A percentile compares a stretch with the other conserved stretches of the same genome.
phyloP scores from a whole-genome alignment of 2,888 invertebrate genomes.

The Thalpophila matura region DNA sequence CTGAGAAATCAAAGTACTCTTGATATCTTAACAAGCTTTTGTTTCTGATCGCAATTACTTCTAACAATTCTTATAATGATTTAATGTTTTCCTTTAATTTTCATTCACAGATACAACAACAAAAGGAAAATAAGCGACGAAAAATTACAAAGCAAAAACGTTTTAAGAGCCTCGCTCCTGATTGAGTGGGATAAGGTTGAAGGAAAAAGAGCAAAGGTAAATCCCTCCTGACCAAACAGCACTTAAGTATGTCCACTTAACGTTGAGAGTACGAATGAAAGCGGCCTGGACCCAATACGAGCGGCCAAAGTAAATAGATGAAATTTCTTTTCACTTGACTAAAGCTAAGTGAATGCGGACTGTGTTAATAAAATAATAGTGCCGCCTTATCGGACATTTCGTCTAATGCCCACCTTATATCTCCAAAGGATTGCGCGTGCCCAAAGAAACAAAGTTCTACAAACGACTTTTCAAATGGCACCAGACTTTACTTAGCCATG shows the following conservation, averaged over 20 bases:
- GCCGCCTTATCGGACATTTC: conserved; percentile 54
- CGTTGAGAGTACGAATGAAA: conserved; percentile 81
- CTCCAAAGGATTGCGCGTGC: conserved; percentile 44
- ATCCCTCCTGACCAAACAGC: conserved; percentile 89
- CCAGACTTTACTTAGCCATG: conserved; percentile 46
- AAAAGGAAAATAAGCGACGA: conserved; percentile 59
- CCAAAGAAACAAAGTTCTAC: conserved; percentile 41
- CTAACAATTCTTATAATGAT: conserved; percentile 13
- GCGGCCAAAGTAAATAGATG: conserved; percentile 83
- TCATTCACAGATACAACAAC: conserved; percentile 50
- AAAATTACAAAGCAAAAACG: conserved; percentile 78
- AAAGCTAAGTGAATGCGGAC: conserved; percentile 65
- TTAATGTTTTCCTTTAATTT: conserved; percentile 34
- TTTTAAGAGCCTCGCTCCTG: conserved; percentile 76
- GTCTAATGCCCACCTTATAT: conserved; percentile 35
- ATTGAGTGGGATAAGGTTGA: conserved; percentile 85
- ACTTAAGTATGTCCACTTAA: conserved; percentile 89
- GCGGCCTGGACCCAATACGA: conserved; percentile 70
- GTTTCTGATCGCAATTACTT: conserved; percentile 13
- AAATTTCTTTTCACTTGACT: conserved; percentile 77
- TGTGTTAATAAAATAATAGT: conserved; percentile 70
- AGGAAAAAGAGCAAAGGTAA: conserved; percentile 88
- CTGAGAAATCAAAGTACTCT: conserved; percentile 16
- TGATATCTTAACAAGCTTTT: conserved; percentile 10
- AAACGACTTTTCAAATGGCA: conserved; percentile 51